Evolutionary conservation across 2,797 vertebrate species (phyloP), one percentile per base, ranked within the genome.

Genomic region (Anabacerthia variegaticeps): DNA sequence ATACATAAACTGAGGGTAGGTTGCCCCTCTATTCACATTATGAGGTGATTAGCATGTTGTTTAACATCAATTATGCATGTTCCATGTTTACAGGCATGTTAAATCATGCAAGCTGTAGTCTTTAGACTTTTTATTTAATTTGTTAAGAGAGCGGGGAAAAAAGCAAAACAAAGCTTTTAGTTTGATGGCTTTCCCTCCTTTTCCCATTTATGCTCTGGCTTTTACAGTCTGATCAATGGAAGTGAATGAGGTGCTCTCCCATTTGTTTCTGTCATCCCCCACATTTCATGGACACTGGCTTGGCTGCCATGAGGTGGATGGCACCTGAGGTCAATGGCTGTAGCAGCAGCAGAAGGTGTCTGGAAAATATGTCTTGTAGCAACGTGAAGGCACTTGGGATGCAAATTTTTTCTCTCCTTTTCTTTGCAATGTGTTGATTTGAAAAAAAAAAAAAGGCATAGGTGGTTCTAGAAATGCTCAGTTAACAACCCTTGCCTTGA

Each of bases 51-150:
- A 96, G 94, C 79, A 44, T 88, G 90, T 95, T 95, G 88, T 89
- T 95, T 93, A 86, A 41, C 23, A 94, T 97, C 84, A 94, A 96
- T 96, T 97, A 96, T 97, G 84, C 89, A 96, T 93, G 81, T 91
- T 92, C 46, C 78, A 54, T 95, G 95, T 94, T 96, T 96, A 87
- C 79, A 92, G 91, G 78, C 73, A 63, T 81, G 89, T 84, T 96
- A 93, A 96, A 96, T 97, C 96, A 97, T 97, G 88, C 96, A 97
- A 87, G 69, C 69, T 74, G 73, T 86, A 85, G 91, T 88, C 78
- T 96, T 96, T 92, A 93, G 91, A 43, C 41, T 93, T 89, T 83
- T 56, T 71, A 51, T 69, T 96, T 94, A 87, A 91, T 95, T 93
- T 95, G 54, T 65, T 89, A 59, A 58, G 58, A 27, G 11, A 8